phyloP scores from a whole-genome alignment of 2,113 vertebrate species.

The Pachycephala philippinensis region DNA sequence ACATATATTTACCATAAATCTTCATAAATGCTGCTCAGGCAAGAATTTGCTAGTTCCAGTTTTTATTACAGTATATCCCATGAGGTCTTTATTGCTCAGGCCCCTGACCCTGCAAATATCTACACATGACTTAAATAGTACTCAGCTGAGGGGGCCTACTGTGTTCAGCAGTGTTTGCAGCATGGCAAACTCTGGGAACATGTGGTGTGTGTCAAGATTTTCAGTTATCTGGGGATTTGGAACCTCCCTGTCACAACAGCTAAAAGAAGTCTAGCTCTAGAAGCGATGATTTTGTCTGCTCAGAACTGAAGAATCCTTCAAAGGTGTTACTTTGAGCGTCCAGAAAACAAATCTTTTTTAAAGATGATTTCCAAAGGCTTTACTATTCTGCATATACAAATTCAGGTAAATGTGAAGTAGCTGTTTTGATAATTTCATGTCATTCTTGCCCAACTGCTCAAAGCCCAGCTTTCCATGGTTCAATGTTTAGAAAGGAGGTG shows the following conservation, averaged over 20 bases:
- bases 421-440: neutral
- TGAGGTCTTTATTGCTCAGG: neutral
- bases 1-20: slow-evolving; percentile 26
- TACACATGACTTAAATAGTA: neutral
- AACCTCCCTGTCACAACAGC: neutral
- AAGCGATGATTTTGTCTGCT: neutral
- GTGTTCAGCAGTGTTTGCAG: neutral
- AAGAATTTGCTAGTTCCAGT: slow-evolving; percentile 18
- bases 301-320: neutral
- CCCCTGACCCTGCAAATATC: neutral
- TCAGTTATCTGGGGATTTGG: neutral
- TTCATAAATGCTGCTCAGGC: neutral
- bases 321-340: neutral
- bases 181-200: neutral
- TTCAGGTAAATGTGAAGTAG: neutral
- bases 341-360: neutral
- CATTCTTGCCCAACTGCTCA: neutral
- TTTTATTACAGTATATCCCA: neutral
- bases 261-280: neutral
- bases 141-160: neutral
- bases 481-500: neutral
- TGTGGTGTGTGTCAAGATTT: accelerated
- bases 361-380: neutral
- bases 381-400: neutral
- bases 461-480: neutral